Evolutionary conservation across 2,888 invertebrate genomes (phyloP).

Genomic region (Taenaris catops): DNA sequence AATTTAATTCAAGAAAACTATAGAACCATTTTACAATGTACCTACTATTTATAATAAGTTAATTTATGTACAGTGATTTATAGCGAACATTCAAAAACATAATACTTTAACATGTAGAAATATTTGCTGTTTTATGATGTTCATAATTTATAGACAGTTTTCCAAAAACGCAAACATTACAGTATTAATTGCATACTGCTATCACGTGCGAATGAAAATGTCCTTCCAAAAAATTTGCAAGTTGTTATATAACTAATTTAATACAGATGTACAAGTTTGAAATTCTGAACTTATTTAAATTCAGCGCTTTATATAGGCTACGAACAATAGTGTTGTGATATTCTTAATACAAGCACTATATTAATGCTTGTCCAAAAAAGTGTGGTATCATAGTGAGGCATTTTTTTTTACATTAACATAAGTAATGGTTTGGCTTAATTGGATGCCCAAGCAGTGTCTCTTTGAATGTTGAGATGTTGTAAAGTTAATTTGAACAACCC

Average conservation of each 20-base stretch:
- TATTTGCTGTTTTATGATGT: neutral
- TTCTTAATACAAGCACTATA: constrained; percentile 16
- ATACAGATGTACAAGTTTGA: neutral
- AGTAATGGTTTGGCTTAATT: too few relatives aligned
- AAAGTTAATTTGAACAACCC: too few relatives aligned
- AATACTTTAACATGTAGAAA: constrained; percentile 29
- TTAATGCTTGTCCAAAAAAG: constrained; percentile 17
- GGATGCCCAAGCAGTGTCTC: too few relatives aligned
- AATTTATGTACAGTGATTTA: constrained; percentile 48
- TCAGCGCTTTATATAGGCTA: neutral
- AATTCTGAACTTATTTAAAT: neutral
- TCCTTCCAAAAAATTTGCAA: constrained; percentile 1
- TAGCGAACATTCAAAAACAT: constrained; percentile 29
- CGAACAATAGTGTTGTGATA: constrained; percentile 13
- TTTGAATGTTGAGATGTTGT: too few relatives aligned
- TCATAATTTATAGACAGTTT: too few relatives aligned
- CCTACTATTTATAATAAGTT: constrained; percentile 38
- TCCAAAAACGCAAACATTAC: neutral
- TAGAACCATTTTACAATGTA: constrained; percentile 61
- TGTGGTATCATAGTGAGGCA: constrained; percentile 3
- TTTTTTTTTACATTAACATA: too few relatives aligned
- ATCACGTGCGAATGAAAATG: neutral
- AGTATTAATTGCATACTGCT: constrained; percentile 1
- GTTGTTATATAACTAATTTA: neutral
- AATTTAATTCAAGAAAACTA: constrained; percentile 60